Conservation (phyloP, 2,797 vertebrate genomes). For the Euphonia xanthogaster region DNA sequence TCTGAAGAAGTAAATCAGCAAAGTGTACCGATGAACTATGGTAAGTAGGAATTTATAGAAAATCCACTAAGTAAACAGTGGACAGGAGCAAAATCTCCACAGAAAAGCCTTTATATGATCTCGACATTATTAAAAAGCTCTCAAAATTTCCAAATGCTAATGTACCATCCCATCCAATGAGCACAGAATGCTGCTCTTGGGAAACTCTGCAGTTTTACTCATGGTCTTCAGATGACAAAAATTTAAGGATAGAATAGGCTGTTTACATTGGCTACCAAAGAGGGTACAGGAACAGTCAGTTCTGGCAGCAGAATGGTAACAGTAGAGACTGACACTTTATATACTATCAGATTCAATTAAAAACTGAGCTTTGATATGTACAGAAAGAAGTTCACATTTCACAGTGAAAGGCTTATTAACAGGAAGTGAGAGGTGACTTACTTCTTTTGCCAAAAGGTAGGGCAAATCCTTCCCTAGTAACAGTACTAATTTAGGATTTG, state of each 20-base stretch:
- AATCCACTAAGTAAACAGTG: neutral
- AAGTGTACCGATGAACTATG: neutral
- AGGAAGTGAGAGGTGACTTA: neutral
- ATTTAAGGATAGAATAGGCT: neutral
- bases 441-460: neutral
- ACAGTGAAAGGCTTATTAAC: neutral
- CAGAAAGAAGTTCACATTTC: neutral
- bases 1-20: neutral
- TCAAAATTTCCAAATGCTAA: neutral
- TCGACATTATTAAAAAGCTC: neutral
- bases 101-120: neutral
- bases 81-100: neutral
- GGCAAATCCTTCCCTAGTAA: neutral
- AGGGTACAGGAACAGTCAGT: neutral
- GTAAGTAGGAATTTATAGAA: neutral
- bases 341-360: neutral
- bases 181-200: neutral
- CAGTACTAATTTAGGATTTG: neutral
- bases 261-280: neutral
- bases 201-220: neutral
- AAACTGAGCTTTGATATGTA: neutral
- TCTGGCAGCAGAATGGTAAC: neutral
- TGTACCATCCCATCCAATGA: neutral
- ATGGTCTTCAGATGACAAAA: neutral
- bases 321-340: neutral